Conservation (phyloP, 2,113 vertebrate species). For the Copsychus sechellarum region DNA sequence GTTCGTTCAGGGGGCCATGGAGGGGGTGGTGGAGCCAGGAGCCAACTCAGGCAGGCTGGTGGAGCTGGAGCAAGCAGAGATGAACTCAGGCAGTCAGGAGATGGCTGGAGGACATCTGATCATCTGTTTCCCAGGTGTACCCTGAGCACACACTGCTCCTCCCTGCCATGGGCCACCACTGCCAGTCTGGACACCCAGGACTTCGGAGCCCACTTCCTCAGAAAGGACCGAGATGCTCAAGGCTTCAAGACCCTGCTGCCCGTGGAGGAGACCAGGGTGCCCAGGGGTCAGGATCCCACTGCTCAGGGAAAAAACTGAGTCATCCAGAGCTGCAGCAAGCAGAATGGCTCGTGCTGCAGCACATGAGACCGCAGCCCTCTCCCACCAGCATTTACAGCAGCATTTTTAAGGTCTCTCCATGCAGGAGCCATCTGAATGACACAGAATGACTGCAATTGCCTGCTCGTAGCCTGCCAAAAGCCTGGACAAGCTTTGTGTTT, state of each 20-base stretch:
- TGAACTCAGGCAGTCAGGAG: neutral
- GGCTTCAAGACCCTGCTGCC: neutral
- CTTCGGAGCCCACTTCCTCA: neutral
- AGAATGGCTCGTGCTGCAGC: accelerated
- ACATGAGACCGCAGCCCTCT: neutral
- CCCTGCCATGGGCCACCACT: neutral
- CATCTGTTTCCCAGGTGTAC: neutral
- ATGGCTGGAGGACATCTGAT: neutral
- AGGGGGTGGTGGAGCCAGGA: neutral
- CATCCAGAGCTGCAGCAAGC: neutral
- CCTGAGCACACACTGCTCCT: neutral
- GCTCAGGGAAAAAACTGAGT: accelerated
- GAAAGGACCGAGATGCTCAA: neutral
- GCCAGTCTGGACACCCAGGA: neutral
- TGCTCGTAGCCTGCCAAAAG: neutral
- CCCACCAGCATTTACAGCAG: neutral
- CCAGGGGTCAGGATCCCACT: neutral
- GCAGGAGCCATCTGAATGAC: neutral
- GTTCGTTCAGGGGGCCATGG: accelerated
- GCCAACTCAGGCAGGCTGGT: accelerated
- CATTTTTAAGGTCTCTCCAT: neutral
- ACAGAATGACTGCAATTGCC: neutral
- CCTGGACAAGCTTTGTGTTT: neutral
- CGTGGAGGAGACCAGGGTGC: neutral
- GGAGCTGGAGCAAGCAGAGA: neutral